Base-by-base conservation (phyloP, 2,888 invertebrate genomes). In the Hemicrepidius hirtus region DNA sequence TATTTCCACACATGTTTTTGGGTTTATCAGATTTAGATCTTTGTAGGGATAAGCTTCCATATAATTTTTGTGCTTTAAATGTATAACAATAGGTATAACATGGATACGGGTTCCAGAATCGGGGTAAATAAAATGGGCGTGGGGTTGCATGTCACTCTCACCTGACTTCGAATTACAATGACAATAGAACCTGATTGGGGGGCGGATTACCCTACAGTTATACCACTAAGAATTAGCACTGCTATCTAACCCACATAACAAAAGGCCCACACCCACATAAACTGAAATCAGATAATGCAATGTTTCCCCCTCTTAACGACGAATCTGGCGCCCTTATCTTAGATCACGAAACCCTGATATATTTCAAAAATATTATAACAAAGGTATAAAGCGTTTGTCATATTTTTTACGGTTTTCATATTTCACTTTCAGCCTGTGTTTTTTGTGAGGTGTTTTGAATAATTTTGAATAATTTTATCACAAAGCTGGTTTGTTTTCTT, bases 381-480 rank as follows among this genome's bases (percentile, higher is more conserved):
- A 84, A 84, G 83, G 80, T 78, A 84, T 82, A 83, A 83, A 80
- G 78, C 82, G 84, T 84, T 84, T 84, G 84, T 85, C 85, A 84
- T 85, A 84, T 85, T 84, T 85, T 85, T 84, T 85, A 85, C 83
- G 85, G 83, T 85, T 84, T 84, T 84, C 84, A 85, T 85, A 85
- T 83, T 85, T 85, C 84, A 85, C 83, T 80, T 73, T 79, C 77
- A 73, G 70, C 68, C 24, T 40, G 41, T 24, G 41, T 74, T 73
- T 60, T 69, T 74, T 62, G 70, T 77, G 75, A 80, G 80, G 78
- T 82, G 83, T 82, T 84, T 84, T 83, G 85, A 85, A 84, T 84
- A 84, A 84, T 83, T 84, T 84, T 84, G 83, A 84, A 84, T 85
- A 84, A 84, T 84, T 83, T 84, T 82, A 82, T 82, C 79, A 79